These are phyloP conservation scores for Mormyrus proboscirostris DNA, from an alignment of 2,797 vertebrate genomes.

Conservation along the genomic window DNA sequence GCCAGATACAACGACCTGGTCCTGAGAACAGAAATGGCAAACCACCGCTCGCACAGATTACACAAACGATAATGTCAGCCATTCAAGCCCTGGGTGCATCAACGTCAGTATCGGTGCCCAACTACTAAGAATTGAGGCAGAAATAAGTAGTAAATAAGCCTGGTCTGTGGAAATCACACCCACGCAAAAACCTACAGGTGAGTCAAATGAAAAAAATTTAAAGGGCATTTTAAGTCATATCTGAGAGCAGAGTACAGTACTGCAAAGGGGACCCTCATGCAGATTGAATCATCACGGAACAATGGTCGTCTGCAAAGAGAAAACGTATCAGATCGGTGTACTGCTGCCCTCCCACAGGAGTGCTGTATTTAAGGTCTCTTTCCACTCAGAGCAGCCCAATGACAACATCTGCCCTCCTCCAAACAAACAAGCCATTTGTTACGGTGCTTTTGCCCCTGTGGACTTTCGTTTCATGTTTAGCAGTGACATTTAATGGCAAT, in stretches of 20 bases:
- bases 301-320: neutral
- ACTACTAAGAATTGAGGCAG: neutral
- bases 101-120: neutral
- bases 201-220: neutral
- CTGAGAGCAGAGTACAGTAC: neutral
- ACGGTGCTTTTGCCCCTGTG: neutral
- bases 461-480: neutral
- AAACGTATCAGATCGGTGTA: neutral
- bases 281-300: neutral
- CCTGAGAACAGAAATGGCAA: neutral
- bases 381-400: neutral
- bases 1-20: neutral
- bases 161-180: slow-evolving; percentile 35
- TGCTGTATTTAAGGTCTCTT: neutral
- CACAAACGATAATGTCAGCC: neutral
- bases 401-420: neutral
- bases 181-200: slow-evolving; percentile 7
- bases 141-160: neutral
- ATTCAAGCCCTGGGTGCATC: neutral
- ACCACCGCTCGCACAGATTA: neutral
- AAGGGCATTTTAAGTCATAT: slow-evolving; percentile 9
- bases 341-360: neutral
- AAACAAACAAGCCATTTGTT: neutral
- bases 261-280: neutral
- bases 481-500: neutral